Evolutionary conservation across 35 echinoderm and acorn worm species (phyloP), one percentile per base, ranked within the genome.

Genomic region (Lytechinus pictus): DNA sequence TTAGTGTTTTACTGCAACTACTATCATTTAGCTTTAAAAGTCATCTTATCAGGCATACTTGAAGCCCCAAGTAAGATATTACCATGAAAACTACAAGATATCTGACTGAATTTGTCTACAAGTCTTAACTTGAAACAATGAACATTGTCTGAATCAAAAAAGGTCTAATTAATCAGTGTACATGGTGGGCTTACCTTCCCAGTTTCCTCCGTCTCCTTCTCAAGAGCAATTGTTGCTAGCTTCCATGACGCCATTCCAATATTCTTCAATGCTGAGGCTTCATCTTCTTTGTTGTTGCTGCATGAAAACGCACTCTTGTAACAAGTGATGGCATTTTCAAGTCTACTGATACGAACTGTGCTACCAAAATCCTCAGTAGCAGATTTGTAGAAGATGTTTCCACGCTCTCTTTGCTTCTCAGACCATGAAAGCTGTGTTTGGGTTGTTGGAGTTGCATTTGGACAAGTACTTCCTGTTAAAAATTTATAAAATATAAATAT

Each of bases 201-300:
- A 5, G 66, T 7, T n/a, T 79, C 66, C n/a, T 79, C 66, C 6
- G 19, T 79, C 66, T 87, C 52, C 21, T 24, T 24, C 53, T 95
- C 94, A 55, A 11, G 24, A 19, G 52, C 61, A 52, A 95, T 27
- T 8, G 61, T 52, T 27, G 94, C 94, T 14, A 95, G 28, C 94
- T 95, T 95, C 94, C 94, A 95, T 5, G 94, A 95, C 9, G 72
- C 71, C 94, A 95, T 95, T 51, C 55, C 94, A 10, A 95, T 53
- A 24, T 95, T 95, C 71, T 95, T 95, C 44, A 54, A 86, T 27
- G 94, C 94, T 6, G 94, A 95, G 3, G 94, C 71, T 87, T 44
- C 28, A 21, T 95, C 61, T 3, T 95, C 72, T 6, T 27, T 54
- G 10, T 53, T 95, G 24, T n/a, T 16, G 71, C 52, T 57, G 53